These are phyloP conservation scores for Smithornis capensis DNA, from an alignment of 2,113 vertebrate genomes.

Conservation along the genomic window DNA sequence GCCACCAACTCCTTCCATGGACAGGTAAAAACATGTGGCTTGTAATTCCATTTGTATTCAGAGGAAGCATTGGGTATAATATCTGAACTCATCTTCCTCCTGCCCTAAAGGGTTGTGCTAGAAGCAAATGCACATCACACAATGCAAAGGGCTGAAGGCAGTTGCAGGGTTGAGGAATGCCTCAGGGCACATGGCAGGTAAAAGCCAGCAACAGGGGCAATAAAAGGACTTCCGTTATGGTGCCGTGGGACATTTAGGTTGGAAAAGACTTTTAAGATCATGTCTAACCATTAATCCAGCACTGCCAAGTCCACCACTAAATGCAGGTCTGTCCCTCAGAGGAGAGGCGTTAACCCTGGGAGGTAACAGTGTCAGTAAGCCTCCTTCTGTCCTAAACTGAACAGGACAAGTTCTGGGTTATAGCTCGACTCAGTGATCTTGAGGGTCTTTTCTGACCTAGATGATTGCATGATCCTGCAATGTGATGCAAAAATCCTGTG, in stretches of 20 bases:
- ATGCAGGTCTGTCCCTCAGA: not conserved
- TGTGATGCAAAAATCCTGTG: too few relatives aligned
- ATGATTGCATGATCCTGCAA: not conserved
- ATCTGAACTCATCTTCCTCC: not conserved
- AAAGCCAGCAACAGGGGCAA: not conserved
- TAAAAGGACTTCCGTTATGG: not conserved
- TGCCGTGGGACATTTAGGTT: not conserved
- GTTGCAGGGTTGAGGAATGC: not conserved
- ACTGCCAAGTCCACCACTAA: not conserved
- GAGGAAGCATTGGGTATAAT: not conserved
- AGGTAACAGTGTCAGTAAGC: not conserved
- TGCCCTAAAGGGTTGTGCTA: not conserved
- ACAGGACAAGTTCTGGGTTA: not conserved
- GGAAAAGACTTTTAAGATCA: not conserved
- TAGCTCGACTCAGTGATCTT: not conserved
- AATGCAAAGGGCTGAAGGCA: not conserved
- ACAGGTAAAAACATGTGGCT: not conserved
- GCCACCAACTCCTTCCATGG: not conserved
- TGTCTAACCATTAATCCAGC: not conserved
- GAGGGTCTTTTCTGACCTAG: not conserved
- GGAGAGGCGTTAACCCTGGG: not conserved
- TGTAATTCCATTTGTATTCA: not conserved
- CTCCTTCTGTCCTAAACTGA: not conserved
- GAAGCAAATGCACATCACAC: slow-evolving; percentile 5
- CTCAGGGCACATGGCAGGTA: not conserved